Conservation (phyloP, 1,140 invertebrate genomes). For the Himalopsyche phryganea region DNA sequence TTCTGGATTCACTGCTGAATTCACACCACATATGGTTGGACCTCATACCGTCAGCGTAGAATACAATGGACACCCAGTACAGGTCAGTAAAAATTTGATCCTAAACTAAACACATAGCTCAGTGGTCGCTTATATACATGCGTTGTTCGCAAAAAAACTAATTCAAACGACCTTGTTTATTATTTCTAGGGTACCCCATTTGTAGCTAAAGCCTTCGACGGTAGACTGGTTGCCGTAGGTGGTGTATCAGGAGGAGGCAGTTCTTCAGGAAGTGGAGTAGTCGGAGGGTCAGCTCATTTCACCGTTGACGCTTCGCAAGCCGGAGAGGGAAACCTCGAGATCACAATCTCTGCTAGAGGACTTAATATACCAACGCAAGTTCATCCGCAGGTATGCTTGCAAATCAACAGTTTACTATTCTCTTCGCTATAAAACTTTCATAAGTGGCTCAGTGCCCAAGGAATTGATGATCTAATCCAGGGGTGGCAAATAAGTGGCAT, state of each 20-base stretch:
- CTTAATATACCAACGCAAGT: constrained; percentile 96
- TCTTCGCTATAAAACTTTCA: no score
- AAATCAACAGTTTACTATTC: no score
- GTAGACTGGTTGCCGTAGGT: constrained; percentile 81
- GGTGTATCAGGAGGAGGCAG: constrained; percentile 68
- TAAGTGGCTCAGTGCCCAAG: no score
- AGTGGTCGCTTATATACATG: no score
- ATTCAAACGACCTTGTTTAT: no score
- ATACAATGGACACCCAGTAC: constrained; percentile 84
- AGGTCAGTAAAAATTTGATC: constrained; percentile 34
- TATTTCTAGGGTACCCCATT: constrained; percentile 84
- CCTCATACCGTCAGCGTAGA: constrained; percentile 85
- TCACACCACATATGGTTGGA: constrained; percentile 85
- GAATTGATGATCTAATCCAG: no score
- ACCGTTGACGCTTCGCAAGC: constrained; percentile 94
- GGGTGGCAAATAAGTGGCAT: no score
- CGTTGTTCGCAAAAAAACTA: no score
- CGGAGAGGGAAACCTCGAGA: constrained; percentile 97
- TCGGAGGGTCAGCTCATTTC: constrained; percentile 85
- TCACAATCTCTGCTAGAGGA: constrained; percentile 90
- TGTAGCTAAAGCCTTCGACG: constrained; percentile 89
- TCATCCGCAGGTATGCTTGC: constrained; percentile 77
- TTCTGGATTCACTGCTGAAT: constrained; percentile 84
- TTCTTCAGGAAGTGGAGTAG: constrained; percentile 63
- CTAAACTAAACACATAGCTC: background rate